Conservation (phyloP, 1,140 invertebrate species). For the Lucilia cuprina region DNA sequence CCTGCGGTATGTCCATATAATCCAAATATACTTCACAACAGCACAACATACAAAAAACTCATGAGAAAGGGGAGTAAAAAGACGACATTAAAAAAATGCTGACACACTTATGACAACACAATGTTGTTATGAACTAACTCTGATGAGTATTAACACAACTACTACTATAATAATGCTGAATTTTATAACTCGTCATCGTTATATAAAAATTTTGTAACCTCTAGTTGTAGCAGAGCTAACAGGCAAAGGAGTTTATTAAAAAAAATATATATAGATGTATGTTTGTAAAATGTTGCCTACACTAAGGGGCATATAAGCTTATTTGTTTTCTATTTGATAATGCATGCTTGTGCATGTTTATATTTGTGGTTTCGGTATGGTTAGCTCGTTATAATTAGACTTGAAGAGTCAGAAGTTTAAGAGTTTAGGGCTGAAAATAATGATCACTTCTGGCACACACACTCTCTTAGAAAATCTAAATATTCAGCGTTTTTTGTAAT, state of each 20-base stretch:
- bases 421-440: too few relatives aligned
- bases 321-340: neutral
- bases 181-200: neutral
- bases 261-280: neutral
- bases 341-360: too few relatives aligned
- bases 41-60: neutral
- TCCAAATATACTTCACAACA: slow-evolving; percentile 6
- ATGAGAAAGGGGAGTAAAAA: too few relatives aligned
- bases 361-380: too few relatives aligned
- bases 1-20: slow-evolving; percentile 37
- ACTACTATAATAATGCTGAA: too few relatives aligned
- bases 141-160: too few relatives aligned
- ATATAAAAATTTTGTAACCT: neutral
- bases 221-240: neutral
- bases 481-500: too few relatives aligned
- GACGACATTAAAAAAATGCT: neutral
- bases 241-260: neutral
- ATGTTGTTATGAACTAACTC: neutral
- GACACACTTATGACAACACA: neutral
- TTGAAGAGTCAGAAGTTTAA: too few relatives aligned
- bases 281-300: neutral
- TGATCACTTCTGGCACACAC: too few relatives aligned
- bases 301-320: neutral
- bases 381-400: too few relatives aligned
- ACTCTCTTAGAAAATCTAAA: too few relatives aligned